A percentile compares a stretch with the other conserved stretches of the same genome.
These are phyloP conservation scores for Pachyrhynchus sulphureomaculatus DNA, from an alignment of 1,140 invertebrate species.

Conservation along the genomic window DNA sequence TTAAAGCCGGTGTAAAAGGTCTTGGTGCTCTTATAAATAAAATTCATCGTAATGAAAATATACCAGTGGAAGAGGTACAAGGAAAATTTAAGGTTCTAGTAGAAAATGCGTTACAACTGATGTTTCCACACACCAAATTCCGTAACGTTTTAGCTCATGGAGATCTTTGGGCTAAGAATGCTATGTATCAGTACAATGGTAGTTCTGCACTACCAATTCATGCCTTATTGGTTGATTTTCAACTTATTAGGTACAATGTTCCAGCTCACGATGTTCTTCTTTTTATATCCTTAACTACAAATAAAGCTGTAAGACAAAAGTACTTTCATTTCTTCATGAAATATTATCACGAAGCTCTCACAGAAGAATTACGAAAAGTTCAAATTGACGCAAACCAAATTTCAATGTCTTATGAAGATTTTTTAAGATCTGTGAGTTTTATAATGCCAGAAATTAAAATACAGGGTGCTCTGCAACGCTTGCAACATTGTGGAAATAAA, in stretches of 20 bases:
- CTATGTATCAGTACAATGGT: slow-evolving; percentile 58
- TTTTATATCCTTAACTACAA: slow-evolving; percentile 18
- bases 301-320: slow-evolving; percentile 1
- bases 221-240: slow-evolving; percentile 63
- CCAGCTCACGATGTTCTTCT: slow-evolving; percentile 23
- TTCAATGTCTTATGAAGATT: slow-evolving; percentile 14
- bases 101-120: slow-evolving; percentile 51
- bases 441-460: slow-evolving; percentile 26
- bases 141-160: slow-evolving; percentile 61
- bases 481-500: slow-evolving; percentile 28
- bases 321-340: slow-evolving; percentile 21
- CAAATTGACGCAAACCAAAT: background rate
- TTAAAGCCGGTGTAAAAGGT: slow-evolving; percentile 52
- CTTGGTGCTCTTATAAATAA: slow-evolving; percentile 53
- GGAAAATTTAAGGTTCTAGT: slow-evolving; percentile 44
- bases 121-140: slow-evolving; percentile 53
- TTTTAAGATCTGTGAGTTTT: slow-evolving; percentile 17
- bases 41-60: slow-evolving; percentile 40
- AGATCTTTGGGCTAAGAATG: slow-evolving; percentile 64
- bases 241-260: slow-evolving; percentile 56
- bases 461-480: slow-evolving; percentile 15
- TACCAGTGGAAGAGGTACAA: slow-evolving; percentile 43
- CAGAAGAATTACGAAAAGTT: background rate
- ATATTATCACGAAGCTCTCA: slow-evolving; percentile 10
- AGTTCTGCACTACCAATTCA: slow-evolving; percentile 27